A percentile compares a stretch with the other conserved stretches of the same genome.
Evolutionary conservation across 2,888 invertebrate genomes (phyloP).

Genomic region (Gandaritis pyraliata): DNA sequence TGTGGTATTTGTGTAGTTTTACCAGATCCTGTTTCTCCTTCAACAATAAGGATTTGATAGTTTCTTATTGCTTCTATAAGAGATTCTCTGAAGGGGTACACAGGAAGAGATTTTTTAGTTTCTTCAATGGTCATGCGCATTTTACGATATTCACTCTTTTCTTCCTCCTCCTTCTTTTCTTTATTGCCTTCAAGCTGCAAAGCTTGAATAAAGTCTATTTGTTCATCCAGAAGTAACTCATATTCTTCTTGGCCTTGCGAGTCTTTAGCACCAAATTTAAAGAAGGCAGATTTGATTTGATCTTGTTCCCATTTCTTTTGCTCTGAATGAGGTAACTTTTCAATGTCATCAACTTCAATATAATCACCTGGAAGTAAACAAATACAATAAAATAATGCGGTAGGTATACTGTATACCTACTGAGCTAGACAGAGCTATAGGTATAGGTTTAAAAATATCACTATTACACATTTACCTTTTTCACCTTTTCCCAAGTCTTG

Average conservation of each 20-base stretch:
- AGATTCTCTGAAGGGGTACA: constrained; percentile 95
- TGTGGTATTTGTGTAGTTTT: constrained; percentile 99
- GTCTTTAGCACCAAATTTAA: constrained; percentile 97
- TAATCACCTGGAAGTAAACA: constrained; percentile 84
- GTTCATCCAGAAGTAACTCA: constrained; percentile 96
- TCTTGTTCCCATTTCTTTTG: constrained; percentile 99
- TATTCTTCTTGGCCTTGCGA: constrained; percentile 91
- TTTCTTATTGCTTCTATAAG: constrained; percentile 95
- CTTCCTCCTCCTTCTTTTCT: constrained; percentile 83
- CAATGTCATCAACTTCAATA: constrained; percentile 93
- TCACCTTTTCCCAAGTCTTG: constrained; percentile 91
- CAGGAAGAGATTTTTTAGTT: constrained; percentile 95
- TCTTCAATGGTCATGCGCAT: constrained; percentile 94
- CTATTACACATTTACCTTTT: constrained; percentile 69
- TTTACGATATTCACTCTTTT: constrained; percentile 87
- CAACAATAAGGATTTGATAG: constrained; percentile 96
- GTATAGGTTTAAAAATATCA: not conserved
- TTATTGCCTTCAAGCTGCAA: constrained; percentile 90
- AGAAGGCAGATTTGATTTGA: constrained; percentile 96
- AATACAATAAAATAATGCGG: not conserved
- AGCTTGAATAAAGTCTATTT: constrained; percentile 98
- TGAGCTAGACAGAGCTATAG: no score
- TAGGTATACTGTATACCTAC: not conserved
- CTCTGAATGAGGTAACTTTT: constrained; percentile 92
- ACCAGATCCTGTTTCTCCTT: constrained; percentile 99